phyloP scores from a whole-genome alignment of 2,113 vertebrate genomes.

The Bolborhynchus lineola region DNA sequence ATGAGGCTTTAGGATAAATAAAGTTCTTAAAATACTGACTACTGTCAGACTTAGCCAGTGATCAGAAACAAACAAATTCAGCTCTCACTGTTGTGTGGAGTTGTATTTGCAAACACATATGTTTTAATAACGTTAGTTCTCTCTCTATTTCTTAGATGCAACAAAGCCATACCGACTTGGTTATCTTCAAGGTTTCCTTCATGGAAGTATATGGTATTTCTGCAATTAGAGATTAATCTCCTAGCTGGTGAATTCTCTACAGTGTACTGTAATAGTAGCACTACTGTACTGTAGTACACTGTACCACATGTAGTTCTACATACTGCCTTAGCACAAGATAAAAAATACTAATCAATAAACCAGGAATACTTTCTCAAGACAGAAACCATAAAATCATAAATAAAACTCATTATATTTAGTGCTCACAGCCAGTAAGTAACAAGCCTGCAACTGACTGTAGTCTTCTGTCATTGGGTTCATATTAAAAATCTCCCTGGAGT shows the following conservation, averaged over 20 bases:
- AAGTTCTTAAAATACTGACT: neutral
- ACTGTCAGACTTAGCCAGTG: neutral
- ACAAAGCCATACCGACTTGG: neutral
- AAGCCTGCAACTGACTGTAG: constrained; percentile 6
- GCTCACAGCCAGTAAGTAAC: neutral
- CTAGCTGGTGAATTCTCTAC: neutral
- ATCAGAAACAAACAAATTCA: neutral
- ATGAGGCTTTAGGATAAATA: neutral
- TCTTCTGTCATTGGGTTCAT: neutral
- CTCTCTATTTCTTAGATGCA: neutral
- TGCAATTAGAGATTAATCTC: neutral
- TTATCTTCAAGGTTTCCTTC: neutral
- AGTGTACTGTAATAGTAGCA: neutral
- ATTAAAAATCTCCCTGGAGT: constrained; percentile 57
- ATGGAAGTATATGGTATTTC: neutral
- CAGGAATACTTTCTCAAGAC: neutral
- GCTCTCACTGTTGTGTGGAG: neutral
- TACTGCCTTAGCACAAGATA: neutral
- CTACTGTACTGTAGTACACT: neutral
- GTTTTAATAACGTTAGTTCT: neutral
- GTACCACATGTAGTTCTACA: neutral
- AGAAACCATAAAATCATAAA: neutral
- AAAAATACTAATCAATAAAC: neutral
- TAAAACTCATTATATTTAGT: neutral
- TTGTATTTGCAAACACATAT: neutral